Evolutionary conservation across 1,140 invertebrate species (phyloP), one percentile per base, ranked within the genome.

Genomic region (Diorhabda elongata): DNA sequence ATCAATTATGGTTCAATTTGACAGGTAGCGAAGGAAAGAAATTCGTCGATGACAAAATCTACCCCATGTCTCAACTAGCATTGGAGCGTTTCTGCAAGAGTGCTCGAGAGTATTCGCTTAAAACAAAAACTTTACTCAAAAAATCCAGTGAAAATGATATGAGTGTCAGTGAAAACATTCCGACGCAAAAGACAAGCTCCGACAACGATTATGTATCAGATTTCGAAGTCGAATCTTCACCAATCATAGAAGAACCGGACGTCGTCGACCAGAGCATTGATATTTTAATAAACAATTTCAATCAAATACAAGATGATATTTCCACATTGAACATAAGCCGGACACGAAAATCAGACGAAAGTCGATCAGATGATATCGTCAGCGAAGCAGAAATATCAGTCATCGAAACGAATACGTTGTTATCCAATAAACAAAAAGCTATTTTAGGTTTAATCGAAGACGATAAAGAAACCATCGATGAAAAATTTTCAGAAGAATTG

Each of bases 271-370:
- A 70, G n/a, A 75, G 64, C 43, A 76, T 77, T 26, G 71, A 68
- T 43, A 67, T 73, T 58, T 64, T 77, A 3, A 77, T 77, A 9
- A 71, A 75, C n/a, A 70, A 74, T 42, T 74, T 77, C 56, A 76
- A 44, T 42, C 72, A 76, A 72, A 74, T 76, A 45, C 58, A 75
- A 65, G 74, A 76, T 7, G 75, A 75, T 41, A 76, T 77, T 62
- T 73, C 72, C 9, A 59, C 68, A 7, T 62, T 72, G 4, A 73
- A 73, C 61, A 72, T 57, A 9, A 60, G 58, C 11, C 58, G 71
- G 6, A 61, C 26, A n/a, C 45, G 59, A 41, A n/a, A 57, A 41
- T 44, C 61, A 41, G 58, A 64, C 5, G 52, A 65, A 44, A 52
- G 47, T n/a, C 47, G 6, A 2, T 6, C 47, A 52, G 58, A 71